phyloP scores from a whole-genome alignment of 2,888 invertebrate genomes.

The Coronaproctus castanopsis region DNA sequence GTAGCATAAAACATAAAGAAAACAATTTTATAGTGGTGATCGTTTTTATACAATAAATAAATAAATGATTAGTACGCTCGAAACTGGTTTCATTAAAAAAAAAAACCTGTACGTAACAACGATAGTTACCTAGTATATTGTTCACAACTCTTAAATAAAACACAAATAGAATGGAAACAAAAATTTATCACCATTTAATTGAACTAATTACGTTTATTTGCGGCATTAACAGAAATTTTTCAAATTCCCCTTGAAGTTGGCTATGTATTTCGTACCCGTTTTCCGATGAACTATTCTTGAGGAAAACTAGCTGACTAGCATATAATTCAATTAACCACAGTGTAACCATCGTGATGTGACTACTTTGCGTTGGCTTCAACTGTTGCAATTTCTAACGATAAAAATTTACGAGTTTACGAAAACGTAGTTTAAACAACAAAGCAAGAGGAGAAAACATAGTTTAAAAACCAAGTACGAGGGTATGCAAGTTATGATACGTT shows the following conservation, averaged over 20 bases:
- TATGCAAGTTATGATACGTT: no score
- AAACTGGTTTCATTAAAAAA: no score
- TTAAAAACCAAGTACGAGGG: no score
- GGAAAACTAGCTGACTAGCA: slow-evolving; percentile 64
- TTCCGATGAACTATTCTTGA: slow-evolving; percentile 26
- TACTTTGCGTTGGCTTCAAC: slow-evolving; percentile 51
- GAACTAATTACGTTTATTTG: slow-evolving; percentile 35
- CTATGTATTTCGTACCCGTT: slow-evolving; percentile 29
- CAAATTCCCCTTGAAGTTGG: slow-evolving; percentile 52
- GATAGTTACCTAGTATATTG: no score
- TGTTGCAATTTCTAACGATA: slow-evolving; percentile 43
- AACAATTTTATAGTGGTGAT: no score
- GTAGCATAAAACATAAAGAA: no score
- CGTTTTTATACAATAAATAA: no score
- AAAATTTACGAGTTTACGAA: slow-evolving; percentile 3
- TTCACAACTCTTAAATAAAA: no score
- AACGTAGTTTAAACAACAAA: no score
- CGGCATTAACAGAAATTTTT: slow-evolving; percentile 47
- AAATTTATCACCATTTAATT: not conserved
- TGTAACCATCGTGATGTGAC: slow-evolving; percentile 78
- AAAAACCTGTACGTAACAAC: no score
- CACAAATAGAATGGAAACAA: not conserved
- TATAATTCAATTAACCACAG: slow-evolving; percentile 89
- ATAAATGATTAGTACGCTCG: no score
- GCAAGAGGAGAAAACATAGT: no score